phyloP scores from a whole-genome alignment of 2,888 invertebrate genomes.

The Tachina grossa region DNA sequence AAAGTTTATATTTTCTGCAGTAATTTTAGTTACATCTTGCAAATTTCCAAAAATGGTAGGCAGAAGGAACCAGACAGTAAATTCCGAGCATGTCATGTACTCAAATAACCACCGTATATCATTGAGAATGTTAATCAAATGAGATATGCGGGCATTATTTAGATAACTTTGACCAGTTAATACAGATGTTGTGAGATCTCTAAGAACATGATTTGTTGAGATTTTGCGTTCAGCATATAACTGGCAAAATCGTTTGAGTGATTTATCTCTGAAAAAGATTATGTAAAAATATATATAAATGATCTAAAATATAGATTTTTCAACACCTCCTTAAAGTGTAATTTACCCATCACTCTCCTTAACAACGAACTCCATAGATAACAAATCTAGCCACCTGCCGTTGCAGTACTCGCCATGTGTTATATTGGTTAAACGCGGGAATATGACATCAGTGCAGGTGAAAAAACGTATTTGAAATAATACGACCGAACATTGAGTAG shows the following conservation, averaged over 20 bases:
- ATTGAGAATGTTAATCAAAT: conserved; percentile 58
- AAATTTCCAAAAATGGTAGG: conserved; percentile 48
- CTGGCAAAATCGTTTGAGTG: conserved; percentile 40
- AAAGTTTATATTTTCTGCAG: conserved; percentile 52
- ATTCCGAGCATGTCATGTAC: conserved; percentile 60
- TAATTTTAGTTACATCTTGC: conserved; percentile 51
- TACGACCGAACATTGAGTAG: conserved; percentile 9
- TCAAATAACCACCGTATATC: conserved; percentile 66
- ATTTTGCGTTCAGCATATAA: conserved; percentile 40
- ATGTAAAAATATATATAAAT: not conserved
- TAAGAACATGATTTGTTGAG: not conserved
- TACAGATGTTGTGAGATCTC: conserved; percentile 44
- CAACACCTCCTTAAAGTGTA: not conserved
- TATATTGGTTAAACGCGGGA: conserved; percentile 52
- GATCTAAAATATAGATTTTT: not conserved
- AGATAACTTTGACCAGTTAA: conserved; percentile 32
- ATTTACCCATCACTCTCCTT: conserved; percentile 41
- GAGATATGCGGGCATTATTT: conserved; percentile 41
- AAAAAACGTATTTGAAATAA: conserved; percentile 57
- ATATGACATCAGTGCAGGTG: conserved; percentile 62
- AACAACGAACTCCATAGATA: conserved; percentile 36
- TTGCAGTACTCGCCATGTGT: conserved; percentile 52
- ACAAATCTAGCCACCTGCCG: conserved; percentile 57
- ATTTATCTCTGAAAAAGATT: conserved; percentile 31
- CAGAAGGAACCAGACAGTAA: conserved; percentile 59